phyloP scores from a whole-genome alignment of 2,888 invertebrate species.

The Archips crataeganus region DNA sequence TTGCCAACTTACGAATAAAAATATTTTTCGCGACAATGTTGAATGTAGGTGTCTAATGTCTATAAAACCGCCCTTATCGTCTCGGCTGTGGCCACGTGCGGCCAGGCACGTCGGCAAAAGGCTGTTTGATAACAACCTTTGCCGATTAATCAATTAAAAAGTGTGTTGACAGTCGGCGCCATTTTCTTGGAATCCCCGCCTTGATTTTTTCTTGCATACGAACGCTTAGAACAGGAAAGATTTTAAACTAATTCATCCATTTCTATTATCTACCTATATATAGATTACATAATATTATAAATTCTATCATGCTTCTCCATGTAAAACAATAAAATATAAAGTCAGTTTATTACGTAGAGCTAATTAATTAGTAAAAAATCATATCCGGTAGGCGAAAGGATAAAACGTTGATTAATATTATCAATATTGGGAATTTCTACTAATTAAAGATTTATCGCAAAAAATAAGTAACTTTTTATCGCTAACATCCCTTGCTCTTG shows the following conservation, averaged over 20 bases:
- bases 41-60: slow-evolving; percentile 3
- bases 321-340: no score
- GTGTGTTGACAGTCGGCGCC: slow-evolving; percentile 13
- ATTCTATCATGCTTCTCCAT: no score
- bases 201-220: not conserved
- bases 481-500: not conserved
- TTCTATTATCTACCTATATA: no score
- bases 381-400: not conserved
- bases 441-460: not conserved
- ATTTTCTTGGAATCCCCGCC: slow-evolving; percentile 7
- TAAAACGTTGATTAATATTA: not conserved
- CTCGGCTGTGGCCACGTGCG: slow-evolving; percentile 49
- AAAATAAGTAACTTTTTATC: not conserved
- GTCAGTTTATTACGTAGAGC: no score
- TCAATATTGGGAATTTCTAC: not conserved
- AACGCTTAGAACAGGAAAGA: not conserved
- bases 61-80: slow-evolving; percentile 22
- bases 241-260: no score
- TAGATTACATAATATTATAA: no score
- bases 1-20: not conserved
- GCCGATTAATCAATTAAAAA: slow-evolving; percentile 20
- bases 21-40: slow-evolving; percentile 1
- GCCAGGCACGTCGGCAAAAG: slow-evolving; percentile 54
- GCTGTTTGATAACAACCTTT: slow-evolving; percentile 35
- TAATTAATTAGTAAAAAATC: not conserved